Base-by-base conservation (phyloP, 92 coral and sea anemone species). In the Metridium senile region DNA sequence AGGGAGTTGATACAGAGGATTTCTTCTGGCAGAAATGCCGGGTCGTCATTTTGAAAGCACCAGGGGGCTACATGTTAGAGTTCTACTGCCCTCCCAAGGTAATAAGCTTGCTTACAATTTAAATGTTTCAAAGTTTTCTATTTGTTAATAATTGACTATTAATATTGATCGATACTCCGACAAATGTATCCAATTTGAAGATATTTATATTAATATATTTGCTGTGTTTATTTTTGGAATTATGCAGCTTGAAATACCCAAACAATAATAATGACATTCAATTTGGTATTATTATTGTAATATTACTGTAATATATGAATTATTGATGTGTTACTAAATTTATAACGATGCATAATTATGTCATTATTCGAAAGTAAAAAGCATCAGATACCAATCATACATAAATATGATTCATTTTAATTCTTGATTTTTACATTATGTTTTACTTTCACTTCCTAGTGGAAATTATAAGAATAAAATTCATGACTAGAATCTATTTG, bases 1-100 rank as follows among this genome's bases (percentile, higher is more conserved):
- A 91, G 18, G 97, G 99, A 17, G 91, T 91, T 34, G 93, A 96
- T 76, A 83, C 97, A 30, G 99, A 96, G 76, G 99, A 96, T 70
- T 96, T 89, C 75, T 96, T 96, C 68, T 96, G 99, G 99, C 99
- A 96, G 81, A 96, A 96, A 81, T 96, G 98, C 33, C 91, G 99
- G 19, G 88, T 96, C 35, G 91, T 96, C 28, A 64, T 96, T 35
- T 83, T 93, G 65, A 96, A 96, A 74, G 99, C 99, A 0, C 99
- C 99, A 13, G 99, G 99, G 28, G 99, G 99, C 32, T 96, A 57
- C 54, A 96, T 96, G 99, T 53, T 96, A 51, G 99, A 96, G 71
- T 96, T 96, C 43, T 96, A 93, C 71, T 84, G 98, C 23, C 99
- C 99, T 57, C 99, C 99, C 26, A 96, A 93, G 99, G 99, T 96